Evolutionary conservation across 2,888 invertebrate genomes (phyloP).

Genomic region (Gortyna flavago): DNA sequence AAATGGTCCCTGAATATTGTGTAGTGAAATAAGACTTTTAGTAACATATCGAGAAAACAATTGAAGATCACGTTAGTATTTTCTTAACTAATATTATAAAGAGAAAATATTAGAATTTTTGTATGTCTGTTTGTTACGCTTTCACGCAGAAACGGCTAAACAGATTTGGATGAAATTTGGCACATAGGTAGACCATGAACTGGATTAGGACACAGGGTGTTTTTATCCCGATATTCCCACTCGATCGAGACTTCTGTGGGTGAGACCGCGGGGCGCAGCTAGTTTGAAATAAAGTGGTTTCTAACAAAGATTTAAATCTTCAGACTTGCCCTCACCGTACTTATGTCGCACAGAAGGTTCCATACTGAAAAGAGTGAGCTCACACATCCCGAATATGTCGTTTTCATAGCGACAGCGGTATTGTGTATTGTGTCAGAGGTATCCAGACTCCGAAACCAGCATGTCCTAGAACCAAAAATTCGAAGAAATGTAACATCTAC

Average conservation of each 20-base stretch:
- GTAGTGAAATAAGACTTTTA: no score
- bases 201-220: no score
- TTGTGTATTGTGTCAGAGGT: not conserved
- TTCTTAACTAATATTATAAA: not conserved
- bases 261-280: no score
- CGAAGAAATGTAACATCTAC: not conserved
- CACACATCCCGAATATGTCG: not conserved
- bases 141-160: no score
- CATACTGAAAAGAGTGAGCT: not conserved
- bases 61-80: not conserved
- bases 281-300: not conserved
- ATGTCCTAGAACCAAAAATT: no score
- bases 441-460: no score
- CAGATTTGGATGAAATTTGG: no score
- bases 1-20: no score
- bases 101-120: not conserved
- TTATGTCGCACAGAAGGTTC: not conserved
- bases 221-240: no score
- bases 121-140: no score
- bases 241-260: no score
- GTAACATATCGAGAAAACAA: not conserved
- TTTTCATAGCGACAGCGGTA: not conserved
- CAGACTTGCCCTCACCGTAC: not conserved
- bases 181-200: no score
- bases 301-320: not conserved